A percentile compares a stretch with the other conserved stretches of the same genome.
These are phyloP conservation scores for Diploscapter pachys DNA, from an alignment of 1,140 invertebrate genomes.

Conservation along the genomic window DNA sequence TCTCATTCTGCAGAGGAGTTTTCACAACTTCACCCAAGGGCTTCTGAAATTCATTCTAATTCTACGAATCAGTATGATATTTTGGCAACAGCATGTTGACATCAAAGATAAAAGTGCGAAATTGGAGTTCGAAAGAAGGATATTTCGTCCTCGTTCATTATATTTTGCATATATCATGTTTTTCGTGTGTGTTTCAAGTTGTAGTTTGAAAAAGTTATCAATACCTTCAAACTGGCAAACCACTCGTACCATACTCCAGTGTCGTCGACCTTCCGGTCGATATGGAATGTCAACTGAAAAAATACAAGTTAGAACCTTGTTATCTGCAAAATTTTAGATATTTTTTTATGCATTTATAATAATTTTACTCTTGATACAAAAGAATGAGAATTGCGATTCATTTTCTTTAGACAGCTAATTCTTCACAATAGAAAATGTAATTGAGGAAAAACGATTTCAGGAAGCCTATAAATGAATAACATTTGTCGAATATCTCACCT, in stretches of 20 bases:
- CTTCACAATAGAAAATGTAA: neutral
- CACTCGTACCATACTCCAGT: constrained; percentile 55
- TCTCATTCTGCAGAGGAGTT: constrained; percentile 48
- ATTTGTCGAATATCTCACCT: constrained; percentile 5
- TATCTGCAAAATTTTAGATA: too few relatives aligned
- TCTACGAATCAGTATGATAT: neutral
- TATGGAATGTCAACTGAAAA: constrained; percentile 37
- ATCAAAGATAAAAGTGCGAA: constrained; percentile 6
- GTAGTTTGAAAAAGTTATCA: too few relatives aligned
- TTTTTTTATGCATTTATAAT: too few relatives aligned
- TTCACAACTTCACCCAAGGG: constrained; percentile 19
- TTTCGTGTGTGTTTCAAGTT: too few relatives aligned
- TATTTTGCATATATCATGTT: too few relatives aligned
- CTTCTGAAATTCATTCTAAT: constrained; percentile 17
- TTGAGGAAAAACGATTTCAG: neutral
- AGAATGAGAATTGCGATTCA: too few relatives aligned
- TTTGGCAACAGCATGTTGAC: constrained; percentile 10
- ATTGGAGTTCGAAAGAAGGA: too few relatives aligned
- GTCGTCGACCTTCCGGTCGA: constrained; percentile 40
- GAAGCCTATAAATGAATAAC: neutral
- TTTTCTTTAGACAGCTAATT: too few relatives aligned
- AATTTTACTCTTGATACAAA: too few relatives aligned
- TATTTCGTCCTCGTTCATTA: too few relatives aligned
- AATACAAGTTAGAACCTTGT: neutral
- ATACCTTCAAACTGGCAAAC: constrained; percentile 34